These are phyloP conservation scores for Chrysocyon brachyurus DNA, from an alignment of 2,797 vertebrate species.

Conservation along the genomic window DNA sequence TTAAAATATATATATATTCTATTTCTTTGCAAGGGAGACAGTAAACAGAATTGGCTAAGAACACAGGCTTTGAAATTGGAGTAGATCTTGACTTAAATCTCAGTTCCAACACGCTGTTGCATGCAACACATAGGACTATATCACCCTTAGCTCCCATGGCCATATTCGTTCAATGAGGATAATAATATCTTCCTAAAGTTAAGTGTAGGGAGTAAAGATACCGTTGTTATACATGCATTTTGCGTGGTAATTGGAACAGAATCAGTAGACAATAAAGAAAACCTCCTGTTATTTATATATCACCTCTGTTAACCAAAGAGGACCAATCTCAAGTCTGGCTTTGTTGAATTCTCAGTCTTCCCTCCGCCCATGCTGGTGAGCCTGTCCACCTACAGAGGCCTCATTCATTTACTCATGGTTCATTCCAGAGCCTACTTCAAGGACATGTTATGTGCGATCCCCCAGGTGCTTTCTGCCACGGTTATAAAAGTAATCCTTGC, in stretches of 20 bases:
- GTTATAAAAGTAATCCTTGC: neutral
- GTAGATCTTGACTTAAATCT: neutral
- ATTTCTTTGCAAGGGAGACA: neutral
- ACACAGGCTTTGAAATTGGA: neutral
- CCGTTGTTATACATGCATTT: neutral
- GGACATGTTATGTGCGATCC: too few relatives aligned
- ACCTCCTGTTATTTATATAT: neutral
- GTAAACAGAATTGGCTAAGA: neutral
- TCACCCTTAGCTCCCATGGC: neutral
- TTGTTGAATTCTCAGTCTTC: neutral
- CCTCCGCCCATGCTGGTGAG: neutral
- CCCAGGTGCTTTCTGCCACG: neutral
- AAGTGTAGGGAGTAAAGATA: neutral
- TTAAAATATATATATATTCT: neutral
- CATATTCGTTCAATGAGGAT: neutral
- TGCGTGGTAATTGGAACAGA: neutral
- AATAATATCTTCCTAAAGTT: neutral
- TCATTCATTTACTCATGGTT: neutral
- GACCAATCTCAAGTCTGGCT: neutral
- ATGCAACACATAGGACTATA: neutral
- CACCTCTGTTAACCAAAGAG: neutral
- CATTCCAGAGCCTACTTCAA: neutral
- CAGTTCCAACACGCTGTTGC: neutral
- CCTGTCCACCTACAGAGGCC: neutral
- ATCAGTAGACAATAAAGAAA: neutral